Conservation (phyloP, 1,140 invertebrate genomes). For the Micrasema minimum region DNA sequence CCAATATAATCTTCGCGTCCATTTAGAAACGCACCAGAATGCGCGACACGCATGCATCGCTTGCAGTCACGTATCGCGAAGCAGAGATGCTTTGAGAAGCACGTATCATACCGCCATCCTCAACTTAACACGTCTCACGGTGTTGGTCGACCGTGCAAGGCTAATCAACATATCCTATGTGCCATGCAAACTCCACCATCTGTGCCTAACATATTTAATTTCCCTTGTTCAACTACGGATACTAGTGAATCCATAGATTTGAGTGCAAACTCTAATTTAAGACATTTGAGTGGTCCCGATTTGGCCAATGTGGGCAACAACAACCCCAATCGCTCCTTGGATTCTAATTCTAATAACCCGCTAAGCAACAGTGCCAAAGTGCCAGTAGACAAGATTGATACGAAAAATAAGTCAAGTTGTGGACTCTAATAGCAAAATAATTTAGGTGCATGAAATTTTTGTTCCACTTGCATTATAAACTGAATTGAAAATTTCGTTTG, state of each 20-base stretch:
- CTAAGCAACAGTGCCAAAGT: slow-evolving; percentile 21
- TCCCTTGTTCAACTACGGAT: slow-evolving; percentile 24
- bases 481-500: slow-evolving; percentile 9
- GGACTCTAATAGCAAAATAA: not conserved
- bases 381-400: slow-evolving; percentile 17
- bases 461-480: slow-evolving; percentile 10
- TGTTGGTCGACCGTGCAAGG: slow-evolving; percentile 50
- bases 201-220: slow-evolving; percentile 44
- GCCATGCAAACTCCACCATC: slow-evolving; percentile 31
- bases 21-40: slow-evolving; percentile 90
- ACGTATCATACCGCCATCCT: slow-evolving; percentile 86
- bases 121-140: slow-evolving; percentile 49
- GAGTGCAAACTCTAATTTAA: slow-evolving; percentile 22
- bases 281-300: slow-evolving; percentile 18
- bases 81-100: slow-evolving; percentile 87
- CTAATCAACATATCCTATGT: slow-evolving; percentile 41
- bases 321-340: slow-evolving; percentile 4
- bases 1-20: slow-evolving; percentile 89
- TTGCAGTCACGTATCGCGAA: slow-evolving; percentile 86
- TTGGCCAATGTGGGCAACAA: not conserved
- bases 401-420: slow-evolving; percentile 6
- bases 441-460: slow-evolving; percentile 19
- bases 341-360: slow-evolving; percentile 3
- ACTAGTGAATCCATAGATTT: slow-evolving; percentile 36
- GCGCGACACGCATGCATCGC: slow-evolving; percentile 81